Evolutionary conservation across 30 jellyfish, hydroid and myxozoan species (phyloP), one percentile per base, ranked within the genome.

Genomic region (Rhopilema esculentum): DNA sequence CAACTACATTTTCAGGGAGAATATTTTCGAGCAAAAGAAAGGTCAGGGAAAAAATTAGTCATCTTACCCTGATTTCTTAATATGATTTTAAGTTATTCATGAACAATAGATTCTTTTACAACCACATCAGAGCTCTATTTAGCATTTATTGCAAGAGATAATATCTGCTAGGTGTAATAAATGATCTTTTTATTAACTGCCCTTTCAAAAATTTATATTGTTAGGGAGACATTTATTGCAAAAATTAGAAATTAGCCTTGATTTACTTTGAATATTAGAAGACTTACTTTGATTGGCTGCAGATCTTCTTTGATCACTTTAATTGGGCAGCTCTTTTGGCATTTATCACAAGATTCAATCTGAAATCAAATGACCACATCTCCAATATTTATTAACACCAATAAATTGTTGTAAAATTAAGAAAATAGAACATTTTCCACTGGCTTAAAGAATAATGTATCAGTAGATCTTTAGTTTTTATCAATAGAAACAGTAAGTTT

Each of bases 211-310:
- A 40, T 40, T 40, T 40, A 40, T 40, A 40, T 40, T 40, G 57
- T 40, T 40, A 40, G 12, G 57, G 57, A 40, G 57, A 12, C 57
- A 40, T 40, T 40, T 40, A 40, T 40, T 40, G 57, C 6, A 40
- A 40, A 40, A 40, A 40, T 40, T 40, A 40, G 57, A 40, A 40
- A 40, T 40, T 40, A 2, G 57, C 57, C 57, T 40, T 40, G 57
- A 40, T 40, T 40, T 40, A 40, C 57, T 40, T 40, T 63, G 28
- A 63, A 19, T 24, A n/a, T 63, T 2, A 2, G 26, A 63, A n/a
- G 72, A 63, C 72, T 63, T n/a, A 63, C 72, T 63, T 63, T 63
- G 26, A 63, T 63, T 63, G 72, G 72, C 72, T 63, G 72, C 72
- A 63, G 29, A n/a, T 63, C 72, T 63, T 63, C 72, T 63, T 63